These are phyloP conservation scores for Parascotia fuliginaria DNA, from an alignment of 2,888 invertebrate species.

Conservation along the genomic window DNA sequence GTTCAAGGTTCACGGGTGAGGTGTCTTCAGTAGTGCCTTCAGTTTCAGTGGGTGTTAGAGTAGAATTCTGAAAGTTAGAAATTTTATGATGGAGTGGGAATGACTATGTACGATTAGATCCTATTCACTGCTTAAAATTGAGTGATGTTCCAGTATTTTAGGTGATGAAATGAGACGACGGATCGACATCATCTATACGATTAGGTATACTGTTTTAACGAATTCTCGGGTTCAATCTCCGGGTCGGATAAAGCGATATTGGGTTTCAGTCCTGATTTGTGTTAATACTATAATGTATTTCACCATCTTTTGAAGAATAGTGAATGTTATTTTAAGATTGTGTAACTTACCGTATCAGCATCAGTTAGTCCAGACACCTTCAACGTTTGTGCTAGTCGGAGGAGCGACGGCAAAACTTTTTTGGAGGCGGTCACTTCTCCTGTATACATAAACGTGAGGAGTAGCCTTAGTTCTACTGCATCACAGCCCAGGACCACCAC, in stretches of 20 bases:
- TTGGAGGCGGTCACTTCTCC: constrained; percentile 95
- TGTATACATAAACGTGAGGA: constrained; percentile 94
- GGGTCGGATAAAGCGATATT: no score
- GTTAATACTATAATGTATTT: no score
- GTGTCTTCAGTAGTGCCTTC: constrained; percentile 51
- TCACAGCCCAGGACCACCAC: constrained; percentile 90
- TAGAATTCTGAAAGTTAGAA: constrained; percentile 64
- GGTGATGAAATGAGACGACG: no score
- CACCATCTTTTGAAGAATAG: no score
- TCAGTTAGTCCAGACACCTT: constrained; percentile 93
- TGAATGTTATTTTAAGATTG: no score
- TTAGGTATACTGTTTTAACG: no score
- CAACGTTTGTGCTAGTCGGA: constrained; percentile 91
- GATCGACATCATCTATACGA: no score
- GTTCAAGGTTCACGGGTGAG: constrained; percentile 61
- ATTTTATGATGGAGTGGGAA: neutral
- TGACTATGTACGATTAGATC: no score
- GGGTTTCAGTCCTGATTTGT: no score
- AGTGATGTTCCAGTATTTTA: no score
- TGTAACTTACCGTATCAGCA: constrained; percentile 88
- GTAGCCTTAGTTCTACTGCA: constrained; percentile 89
- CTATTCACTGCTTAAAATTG: no score
- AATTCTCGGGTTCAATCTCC: no score
- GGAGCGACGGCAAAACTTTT: constrained; percentile 90
- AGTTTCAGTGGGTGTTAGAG: constrained; percentile 62